Conservation (phyloP, 2,797 vertebrate genomes). For the Tinamus major region DNA sequence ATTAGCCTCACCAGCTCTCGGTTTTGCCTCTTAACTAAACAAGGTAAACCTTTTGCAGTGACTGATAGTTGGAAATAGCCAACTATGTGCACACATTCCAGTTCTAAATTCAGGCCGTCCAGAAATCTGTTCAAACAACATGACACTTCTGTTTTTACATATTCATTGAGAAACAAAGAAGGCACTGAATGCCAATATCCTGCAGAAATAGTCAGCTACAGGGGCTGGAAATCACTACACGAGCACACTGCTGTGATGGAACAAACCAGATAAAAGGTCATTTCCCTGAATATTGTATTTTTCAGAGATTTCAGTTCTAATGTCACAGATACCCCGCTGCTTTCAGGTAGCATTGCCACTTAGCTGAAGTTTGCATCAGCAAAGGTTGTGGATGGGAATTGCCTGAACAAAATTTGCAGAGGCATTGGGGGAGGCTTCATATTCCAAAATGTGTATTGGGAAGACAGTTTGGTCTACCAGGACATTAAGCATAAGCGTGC, state of each 20-base stretch:
- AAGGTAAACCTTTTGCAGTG: conserved; percentile 28
- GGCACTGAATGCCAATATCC: conserved; percentile 18
- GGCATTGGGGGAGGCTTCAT: not conserved
- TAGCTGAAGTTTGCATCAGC: conserved; percentile 1
- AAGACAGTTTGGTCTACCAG: not conserved
- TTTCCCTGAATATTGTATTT: conserved; percentile 51
- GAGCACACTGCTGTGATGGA: not conserved
- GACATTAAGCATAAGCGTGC: not conserved
- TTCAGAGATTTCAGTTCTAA: conserved; percentile 25
- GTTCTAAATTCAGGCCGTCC: not conserved
- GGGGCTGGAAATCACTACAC: conserved; percentile 49
- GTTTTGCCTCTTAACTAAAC: conserved; percentile 34
- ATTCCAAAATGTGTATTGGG: not conserved
- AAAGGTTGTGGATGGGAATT: not conserved
- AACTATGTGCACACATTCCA: not conserved
- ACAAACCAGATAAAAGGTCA: conserved; percentile 55
- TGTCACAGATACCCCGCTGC: not conserved
- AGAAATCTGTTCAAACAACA: conserved; percentile 41
- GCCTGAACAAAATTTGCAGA: conserved; percentile 21
- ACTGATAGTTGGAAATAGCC: conserved; percentile 31
- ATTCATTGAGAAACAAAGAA: conserved; percentile 19
- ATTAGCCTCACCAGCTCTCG: conserved; percentile 25
- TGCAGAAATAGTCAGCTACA: conserved; percentile 21
- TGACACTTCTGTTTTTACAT: conserved; percentile 37
- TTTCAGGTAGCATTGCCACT: conserved; percentile 34